A percentile compares a stretch with the other conserved stretches of the same genome.
Conservation (phyloP, 2,888 invertebrate species). For the Nyleta sp. region DNA sequence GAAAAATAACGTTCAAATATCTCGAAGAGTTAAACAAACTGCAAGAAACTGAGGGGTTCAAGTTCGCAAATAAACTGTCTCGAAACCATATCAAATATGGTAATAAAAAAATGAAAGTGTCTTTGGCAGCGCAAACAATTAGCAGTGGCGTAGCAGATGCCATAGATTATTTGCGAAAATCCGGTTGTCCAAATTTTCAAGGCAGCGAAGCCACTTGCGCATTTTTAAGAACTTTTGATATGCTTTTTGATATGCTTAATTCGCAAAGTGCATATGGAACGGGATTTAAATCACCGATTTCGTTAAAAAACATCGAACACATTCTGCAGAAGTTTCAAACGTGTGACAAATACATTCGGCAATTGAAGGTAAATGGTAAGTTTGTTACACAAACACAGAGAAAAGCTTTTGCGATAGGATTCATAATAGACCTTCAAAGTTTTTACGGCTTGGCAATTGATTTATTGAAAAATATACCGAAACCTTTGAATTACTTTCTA, state of each 20-base stretch:
- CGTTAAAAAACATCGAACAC: slow-evolving; percentile 46
- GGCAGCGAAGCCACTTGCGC: slow-evolving; percentile 59
- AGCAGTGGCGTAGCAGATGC: slow-evolving; percentile 68
- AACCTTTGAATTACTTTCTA: slow-evolving; percentile 1
- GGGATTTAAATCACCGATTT: slow-evolving; percentile 66
- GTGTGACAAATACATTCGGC: slow-evolving; percentile 2
- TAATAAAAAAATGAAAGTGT: slow-evolving; percentile 59
- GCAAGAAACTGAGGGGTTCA: slow-evolving; percentile 32
- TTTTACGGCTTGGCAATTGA: background rate
- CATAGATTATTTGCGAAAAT: slow-evolving; percentile 41
- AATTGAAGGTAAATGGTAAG: slow-evolving; percentile 2
- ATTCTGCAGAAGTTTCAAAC: background rate
- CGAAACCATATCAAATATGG: slow-evolving; percentile 36
- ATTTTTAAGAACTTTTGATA: slow-evolving; percentile 63
- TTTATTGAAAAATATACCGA: background rate
- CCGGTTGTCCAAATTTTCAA: slow-evolving; percentile 49
- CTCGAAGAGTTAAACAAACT: slow-evolving; percentile 2
- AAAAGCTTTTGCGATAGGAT: slow-evolving; percentile 7
- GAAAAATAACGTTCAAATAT: background rate
- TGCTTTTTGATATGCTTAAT: slow-evolving; percentile 66
- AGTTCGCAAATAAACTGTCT: slow-evolving; percentile 40
- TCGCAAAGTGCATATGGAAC: slow-evolving; percentile 60
- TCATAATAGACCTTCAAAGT: slow-evolving; percentile 4
- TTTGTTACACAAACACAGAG: background rate
- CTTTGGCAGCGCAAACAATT: slow-evolving; percentile 66